phyloP scores from a whole-genome alignment of 92 coral and sea anemone genomes.

The Siderastrea siderea region DNA sequence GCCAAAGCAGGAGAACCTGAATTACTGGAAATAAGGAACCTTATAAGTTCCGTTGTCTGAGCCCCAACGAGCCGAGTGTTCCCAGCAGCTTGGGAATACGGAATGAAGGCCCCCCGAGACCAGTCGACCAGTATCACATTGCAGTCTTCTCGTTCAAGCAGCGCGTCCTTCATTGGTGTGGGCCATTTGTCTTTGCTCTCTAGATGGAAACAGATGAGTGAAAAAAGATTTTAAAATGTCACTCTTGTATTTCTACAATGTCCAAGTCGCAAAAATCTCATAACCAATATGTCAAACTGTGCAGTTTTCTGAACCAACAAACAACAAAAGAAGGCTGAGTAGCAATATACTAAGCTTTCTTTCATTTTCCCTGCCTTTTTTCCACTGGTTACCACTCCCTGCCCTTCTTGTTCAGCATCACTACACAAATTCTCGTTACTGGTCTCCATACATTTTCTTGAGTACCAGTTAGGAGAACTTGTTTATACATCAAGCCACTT shows the following conservation, averaged over 20 bases:
- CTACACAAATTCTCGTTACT: too few species aligned
- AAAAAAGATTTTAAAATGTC: background rate
- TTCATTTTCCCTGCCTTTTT: too few species aligned
- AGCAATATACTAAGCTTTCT: too few species aligned
- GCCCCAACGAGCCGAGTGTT: conserved; percentile 82
- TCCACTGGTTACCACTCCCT: too few species aligned
- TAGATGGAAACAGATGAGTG: background rate
- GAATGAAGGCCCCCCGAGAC: conserved; percentile 74
- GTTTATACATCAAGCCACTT: too few species aligned
- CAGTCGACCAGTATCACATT: conserved; percentile 83
- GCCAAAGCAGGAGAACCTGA: conserved; percentile 24
- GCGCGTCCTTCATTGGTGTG: conserved; percentile 58
- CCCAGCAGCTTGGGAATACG: conserved; percentile 68
- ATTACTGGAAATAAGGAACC: conserved; percentile 58
- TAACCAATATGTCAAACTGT: background rate
- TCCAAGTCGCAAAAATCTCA: background rate
- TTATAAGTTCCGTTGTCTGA: conserved; percentile 77
- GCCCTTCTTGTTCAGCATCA: too few species aligned
- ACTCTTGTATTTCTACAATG: background rate
- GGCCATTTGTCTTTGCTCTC: conserved; percentile 46
- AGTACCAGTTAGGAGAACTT: too few species aligned
- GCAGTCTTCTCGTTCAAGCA: conserved; percentile 41
- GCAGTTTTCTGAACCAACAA: too few species aligned
- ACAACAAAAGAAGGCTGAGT: too few species aligned
- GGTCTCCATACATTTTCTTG: too few species aligned